Evolutionary conservation across 2,113 vertebrate species (phyloP), one percentile per base, ranked within the genome.

Genomic region (Synchiropus splendidus): DNA sequence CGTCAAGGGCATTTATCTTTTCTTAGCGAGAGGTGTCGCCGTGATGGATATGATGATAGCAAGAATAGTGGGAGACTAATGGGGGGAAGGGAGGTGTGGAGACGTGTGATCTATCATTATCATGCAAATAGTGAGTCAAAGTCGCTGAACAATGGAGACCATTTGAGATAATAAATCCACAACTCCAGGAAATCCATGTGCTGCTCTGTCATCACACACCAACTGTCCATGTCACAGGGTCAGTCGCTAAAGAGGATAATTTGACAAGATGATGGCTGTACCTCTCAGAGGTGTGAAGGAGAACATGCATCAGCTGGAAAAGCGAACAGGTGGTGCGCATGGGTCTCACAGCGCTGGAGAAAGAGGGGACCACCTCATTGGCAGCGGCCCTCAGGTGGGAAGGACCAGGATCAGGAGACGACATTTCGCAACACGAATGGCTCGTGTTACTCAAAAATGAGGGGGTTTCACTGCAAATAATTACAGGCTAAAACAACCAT

Each of bases 1-100:
- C 67, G 59, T 73, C 69, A 63, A 63, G 61, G 62, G 40, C 36
- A 61, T 64, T 64, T 39, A 54, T 67, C 55, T 65, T 45, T 46
- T 58, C 41, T 21, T 36, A 41, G 36, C 16, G 30, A 39, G 58
- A 42, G 46, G 39, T 41, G 57, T 37, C 17, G 50, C 18, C 18
- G 41, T 31, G 67, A 58, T 48, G 51, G 53, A 62, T 52, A 45
- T 43, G 56, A 51, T 47, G 48, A 40, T 31, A 52, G 47, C 50
- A 45, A 39, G 48, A 64, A 57, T 34, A 10, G 41, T 43, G 50
- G 48, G 49, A 54, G 48, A 35, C 5, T 27, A 31, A 35, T 16
- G 42, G 31, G 31, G 27, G 42, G 44, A 21, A 12, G 6, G 31
- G n/a, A 40, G 36, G 21, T 30, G 38, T 18, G 40, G 39, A 48